A percentile compares a stretch with the other conserved stretches of the same genome.
phyloP scores from a whole-genome alignment of 2,888 invertebrate genomes.

The Synergus itoensis region DNA sequence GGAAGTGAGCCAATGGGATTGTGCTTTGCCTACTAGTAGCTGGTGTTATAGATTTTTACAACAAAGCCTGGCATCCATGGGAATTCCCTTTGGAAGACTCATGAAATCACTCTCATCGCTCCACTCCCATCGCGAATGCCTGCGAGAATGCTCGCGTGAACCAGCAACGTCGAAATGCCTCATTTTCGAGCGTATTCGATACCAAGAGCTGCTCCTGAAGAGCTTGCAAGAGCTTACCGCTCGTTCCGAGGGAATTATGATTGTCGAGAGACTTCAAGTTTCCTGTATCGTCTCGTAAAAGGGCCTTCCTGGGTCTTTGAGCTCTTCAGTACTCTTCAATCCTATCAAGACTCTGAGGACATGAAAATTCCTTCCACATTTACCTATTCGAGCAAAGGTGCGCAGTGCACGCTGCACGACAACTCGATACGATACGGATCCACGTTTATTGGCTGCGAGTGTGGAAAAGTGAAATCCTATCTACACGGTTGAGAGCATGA shows the following conservation, averaged over 20 bases:
- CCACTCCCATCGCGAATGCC: slow-evolving; percentile 55
- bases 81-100: slow-evolving; percentile 61
- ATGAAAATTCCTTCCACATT: slow-evolving; percentile 41
- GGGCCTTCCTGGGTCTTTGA: slow-evolving; percentile 37
- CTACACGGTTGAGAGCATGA: slow-evolving; percentile 29
- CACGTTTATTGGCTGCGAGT: slow-evolving; percentile 32
- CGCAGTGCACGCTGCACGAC: background rate
- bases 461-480: slow-evolving; percentile 39
- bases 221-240: slow-evolving; percentile 38
- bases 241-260: slow-evolving; percentile 39
- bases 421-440: background rate
- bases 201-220: slow-evolving; percentile 22
- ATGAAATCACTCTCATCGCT: slow-evolving; percentile 62
- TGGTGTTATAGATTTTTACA: slow-evolving; percentile 62
- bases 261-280: slow-evolving; percentile 38
- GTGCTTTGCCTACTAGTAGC: slow-evolving; percentile 67
- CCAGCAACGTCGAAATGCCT: slow-evolving; percentile 55
- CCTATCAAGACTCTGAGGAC: slow-evolving; percentile 34
- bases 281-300: slow-evolving; percentile 37
- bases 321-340: slow-evolving; percentile 20
- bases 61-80: slow-evolving; percentile 63
- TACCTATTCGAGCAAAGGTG: slow-evolving; percentile 30
- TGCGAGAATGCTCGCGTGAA: slow-evolving; percentile 53
- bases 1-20: slow-evolving; percentile 55
- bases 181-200: slow-evolving; percentile 29